Conservation (phyloP, 2,113 vertebrate genomes). For the Perca fluviatilis region DNA sequence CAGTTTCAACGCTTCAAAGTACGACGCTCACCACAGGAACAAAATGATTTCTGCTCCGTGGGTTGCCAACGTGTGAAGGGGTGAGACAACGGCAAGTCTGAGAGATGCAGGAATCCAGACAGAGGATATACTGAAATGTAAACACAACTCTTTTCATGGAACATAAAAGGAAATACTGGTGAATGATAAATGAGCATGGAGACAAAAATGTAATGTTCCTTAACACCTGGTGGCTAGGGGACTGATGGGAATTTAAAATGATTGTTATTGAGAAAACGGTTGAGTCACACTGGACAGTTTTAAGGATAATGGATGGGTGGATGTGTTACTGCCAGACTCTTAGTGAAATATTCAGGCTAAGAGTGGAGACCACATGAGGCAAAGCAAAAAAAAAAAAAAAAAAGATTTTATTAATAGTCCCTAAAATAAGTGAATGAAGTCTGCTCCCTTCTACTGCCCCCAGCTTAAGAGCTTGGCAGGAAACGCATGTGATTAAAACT, state of each 20-base stretch:
- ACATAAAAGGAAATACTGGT: constrained; percentile 10
- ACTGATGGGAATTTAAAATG: not conserved
- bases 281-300: constrained; percentile 24
- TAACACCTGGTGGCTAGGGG: not conserved
- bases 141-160: constrained; percentile 23
- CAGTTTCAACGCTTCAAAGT: constrained; percentile 2
- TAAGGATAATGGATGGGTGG: constrained; percentile 13
- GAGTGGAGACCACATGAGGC: not conserved
- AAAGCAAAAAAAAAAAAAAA: constrained; percentile 57
- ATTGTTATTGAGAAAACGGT: not conserved
- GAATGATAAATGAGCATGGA: constrained; percentile 29
- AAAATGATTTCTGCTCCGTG: constrained; percentile 18
- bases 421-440: constrained; percentile 65
- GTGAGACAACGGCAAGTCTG: not conserved
- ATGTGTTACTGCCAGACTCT: constrained; percentile 9
- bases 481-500: constrained; percentile 68
- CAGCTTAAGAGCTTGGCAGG: constrained; percentile 75
- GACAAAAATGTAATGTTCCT: constrained; percentile 30
- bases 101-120: constrained; percentile 4
- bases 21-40: constrained; percentile 11
- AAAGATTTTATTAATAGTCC: constrained; percentile 61
- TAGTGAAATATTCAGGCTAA: constrained; percentile 36
- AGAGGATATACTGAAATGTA: constrained; percentile 1
- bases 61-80: constrained; percentile 18
- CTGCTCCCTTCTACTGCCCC: constrained; percentile 50